Evolutionary conservation across 2,888 invertebrate genomes (phyloP).

Genomic region (Chorisops tibialis): DNA sequence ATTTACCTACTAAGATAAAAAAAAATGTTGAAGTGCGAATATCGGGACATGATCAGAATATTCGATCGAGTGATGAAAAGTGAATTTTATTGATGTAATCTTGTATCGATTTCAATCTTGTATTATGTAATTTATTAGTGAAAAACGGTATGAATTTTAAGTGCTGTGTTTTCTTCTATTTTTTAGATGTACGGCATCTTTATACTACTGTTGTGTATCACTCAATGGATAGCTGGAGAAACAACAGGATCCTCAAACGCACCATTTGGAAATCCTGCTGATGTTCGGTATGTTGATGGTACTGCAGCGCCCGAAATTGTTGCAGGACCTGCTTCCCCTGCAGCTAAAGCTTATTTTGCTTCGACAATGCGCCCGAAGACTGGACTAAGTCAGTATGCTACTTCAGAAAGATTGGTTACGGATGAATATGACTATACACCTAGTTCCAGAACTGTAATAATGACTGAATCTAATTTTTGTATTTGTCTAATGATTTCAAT

Average conservation of each 20-base stretch:
- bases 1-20: not conserved
- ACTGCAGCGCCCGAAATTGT: constrained; percentile 44
- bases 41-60: not conserved
- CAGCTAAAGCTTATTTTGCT: not conserved
- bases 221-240: constrained; percentile 33
- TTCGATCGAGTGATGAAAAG: not conserved
- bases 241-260: constrained; percentile 42
- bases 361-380: not conserved
- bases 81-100: not conserved
- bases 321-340: constrained; percentile 37
- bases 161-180: not conserved
- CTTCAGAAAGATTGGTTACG: too few species aligned
- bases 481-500: too few species aligned
- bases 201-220: not conserved
- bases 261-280: constrained; percentile 56
- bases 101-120: not conserved
- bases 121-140: not conserved
- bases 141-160: not conserved
- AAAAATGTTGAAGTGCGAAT: not conserved
- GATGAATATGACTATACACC: too few species aligned
- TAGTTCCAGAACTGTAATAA: too few species aligned
- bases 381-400: not conserved
- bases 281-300: constrained; percentile 54
- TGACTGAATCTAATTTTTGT: too few species aligned
- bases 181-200: constrained; percentile 11